phyloP scores from a whole-genome alignment of 2,797 vertebrate species.

The Ateles fusciceps region DNA sequence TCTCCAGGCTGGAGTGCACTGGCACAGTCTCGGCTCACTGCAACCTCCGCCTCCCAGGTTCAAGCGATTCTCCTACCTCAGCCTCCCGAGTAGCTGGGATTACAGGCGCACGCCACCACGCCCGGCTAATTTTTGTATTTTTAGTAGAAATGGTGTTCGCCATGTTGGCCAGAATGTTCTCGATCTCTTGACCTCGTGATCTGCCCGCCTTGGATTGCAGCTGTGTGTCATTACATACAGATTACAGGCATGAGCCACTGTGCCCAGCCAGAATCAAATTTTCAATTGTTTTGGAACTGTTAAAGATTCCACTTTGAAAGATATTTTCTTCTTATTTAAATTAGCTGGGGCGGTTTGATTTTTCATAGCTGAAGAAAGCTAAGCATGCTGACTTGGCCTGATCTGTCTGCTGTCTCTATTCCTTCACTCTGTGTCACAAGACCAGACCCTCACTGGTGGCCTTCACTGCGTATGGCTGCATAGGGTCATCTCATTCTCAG shows the following conservation, averaged over 20 bases:
- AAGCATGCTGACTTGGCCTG: neutral
- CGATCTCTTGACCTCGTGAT: neutral
- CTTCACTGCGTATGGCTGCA: rapidly evolving
- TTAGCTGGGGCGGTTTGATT: neutral
- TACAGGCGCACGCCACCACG: neutral
- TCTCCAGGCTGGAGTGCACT: neutral
- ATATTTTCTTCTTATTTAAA: neutral
- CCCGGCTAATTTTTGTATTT: neutral
- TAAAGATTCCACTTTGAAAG: neutral
- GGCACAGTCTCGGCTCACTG: neutral
- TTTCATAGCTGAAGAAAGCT: neutral
- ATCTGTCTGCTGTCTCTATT: neutral
- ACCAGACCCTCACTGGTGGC: neutral
- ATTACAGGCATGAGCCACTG: neutral
- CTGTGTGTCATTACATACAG: no score
- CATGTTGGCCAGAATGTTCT: neutral
- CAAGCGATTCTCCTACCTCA: neutral
- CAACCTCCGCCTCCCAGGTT: neutral
- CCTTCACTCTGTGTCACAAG: neutral
- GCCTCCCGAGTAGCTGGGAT: neutral
- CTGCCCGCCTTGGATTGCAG: no score
- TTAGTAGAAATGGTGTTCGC: neutral
- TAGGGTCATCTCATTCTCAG: neutral
- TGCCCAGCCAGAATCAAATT: neutral
- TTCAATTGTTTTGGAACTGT: neutral